Conservation (phyloP, 2,797 vertebrate genomes). For the Hydrophis major region DNA sequence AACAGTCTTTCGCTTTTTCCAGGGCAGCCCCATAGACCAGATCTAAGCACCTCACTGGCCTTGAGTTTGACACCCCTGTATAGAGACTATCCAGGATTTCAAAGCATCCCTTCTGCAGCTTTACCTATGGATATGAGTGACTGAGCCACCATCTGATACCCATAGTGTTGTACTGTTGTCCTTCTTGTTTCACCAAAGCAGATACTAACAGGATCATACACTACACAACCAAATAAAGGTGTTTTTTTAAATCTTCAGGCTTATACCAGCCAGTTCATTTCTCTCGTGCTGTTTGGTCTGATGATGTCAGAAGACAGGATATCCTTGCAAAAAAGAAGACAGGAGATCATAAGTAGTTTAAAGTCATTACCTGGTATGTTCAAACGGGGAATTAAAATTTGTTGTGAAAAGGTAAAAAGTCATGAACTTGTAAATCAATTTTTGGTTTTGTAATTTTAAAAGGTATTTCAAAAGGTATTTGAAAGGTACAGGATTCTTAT, state of each 20-base stretch:
- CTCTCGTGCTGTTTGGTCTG: slow-evolving; percentile 90
- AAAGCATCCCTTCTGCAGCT: background rate
- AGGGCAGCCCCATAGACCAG: no score
- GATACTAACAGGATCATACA: background rate
- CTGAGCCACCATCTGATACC: background rate
- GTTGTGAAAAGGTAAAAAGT: slow-evolving; percentile 78
- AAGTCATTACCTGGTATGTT: slow-evolving; percentile 80
- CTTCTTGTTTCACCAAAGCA: background rate
- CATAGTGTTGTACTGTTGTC: background rate
- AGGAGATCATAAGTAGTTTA: slow-evolving; percentile 86
- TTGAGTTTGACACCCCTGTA: no score
- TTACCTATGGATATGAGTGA: background rate
- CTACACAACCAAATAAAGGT: background rate
- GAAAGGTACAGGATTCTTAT: background rate
- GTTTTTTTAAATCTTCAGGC: slow-evolving; percentile 73
- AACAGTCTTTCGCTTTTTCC: no score
- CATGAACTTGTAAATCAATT: background rate
- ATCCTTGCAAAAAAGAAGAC: slow-evolving; percentile 85
- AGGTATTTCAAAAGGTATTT: background rate
- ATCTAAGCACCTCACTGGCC: no score
- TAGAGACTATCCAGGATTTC: background rate
- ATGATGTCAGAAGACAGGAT: slow-evolving; percentile 95
- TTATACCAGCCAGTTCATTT: slow-evolving; percentile 94
- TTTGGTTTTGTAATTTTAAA: background rate
- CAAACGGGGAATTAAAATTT: background rate